Evolutionary conservation across 1,140 invertebrate genomes (phyloP).

Genomic region (Chironomus tepperi): DNA sequence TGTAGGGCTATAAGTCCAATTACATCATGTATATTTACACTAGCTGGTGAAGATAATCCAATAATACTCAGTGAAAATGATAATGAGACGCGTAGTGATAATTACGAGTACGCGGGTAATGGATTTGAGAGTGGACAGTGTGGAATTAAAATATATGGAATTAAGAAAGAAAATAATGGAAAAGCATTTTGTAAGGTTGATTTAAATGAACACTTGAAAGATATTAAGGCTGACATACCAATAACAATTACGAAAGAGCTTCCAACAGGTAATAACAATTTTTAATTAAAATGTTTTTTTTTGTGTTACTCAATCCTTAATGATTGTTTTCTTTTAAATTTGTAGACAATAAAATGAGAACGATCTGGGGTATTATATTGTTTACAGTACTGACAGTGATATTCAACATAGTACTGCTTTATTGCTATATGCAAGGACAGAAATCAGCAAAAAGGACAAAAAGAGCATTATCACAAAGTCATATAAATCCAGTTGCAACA

Average conservation of each 20-base stretch:
- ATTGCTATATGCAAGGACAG: neutral
- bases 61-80: neutral
- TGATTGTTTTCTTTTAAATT: neutral
- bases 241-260: constrained; percentile 1
- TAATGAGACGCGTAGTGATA: neutral
- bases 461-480: neutral
- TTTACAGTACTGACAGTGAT: neutral
- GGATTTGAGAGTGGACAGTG: neutral
- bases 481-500: neutral
- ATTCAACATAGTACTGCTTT: neutral
- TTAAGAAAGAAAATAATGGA: neutral
- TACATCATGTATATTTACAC: neutral
- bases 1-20: neutral
- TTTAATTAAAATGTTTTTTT: neutral
- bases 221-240: neutral
- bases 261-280: neutral
- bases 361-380: neutral
- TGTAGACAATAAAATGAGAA: neutral
- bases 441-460: neutral
- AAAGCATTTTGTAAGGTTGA: neutral
- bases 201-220: neutral
- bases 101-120: neutral
- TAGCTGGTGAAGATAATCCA: neutral
- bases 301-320: neutral
- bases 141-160: neutral